phyloP scores from a whole-genome alignment of 2,888 invertebrate genomes.

The Platycheirus rosarum region DNA sequence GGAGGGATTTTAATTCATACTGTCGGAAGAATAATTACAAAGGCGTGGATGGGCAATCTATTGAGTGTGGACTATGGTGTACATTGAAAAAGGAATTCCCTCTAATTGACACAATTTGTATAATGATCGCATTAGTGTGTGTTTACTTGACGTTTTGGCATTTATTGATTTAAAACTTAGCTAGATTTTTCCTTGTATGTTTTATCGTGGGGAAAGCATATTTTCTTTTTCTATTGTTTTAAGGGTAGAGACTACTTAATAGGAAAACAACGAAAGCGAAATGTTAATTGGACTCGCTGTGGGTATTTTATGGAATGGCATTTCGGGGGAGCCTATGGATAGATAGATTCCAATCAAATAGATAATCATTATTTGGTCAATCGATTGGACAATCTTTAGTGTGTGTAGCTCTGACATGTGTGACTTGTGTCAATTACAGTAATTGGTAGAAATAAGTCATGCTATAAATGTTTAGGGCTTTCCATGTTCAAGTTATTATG shows the following conservation, averaged over 20 bases:
- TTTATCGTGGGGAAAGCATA: background rate
- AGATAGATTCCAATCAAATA: slow-evolving; percentile 43
- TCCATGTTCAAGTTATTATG: slow-evolving; percentile 14
- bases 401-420: slow-evolving; percentile 5
- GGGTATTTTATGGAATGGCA: slow-evolving; percentile 35
- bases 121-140: slow-evolving; percentile 47
- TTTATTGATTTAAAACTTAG: slow-evolving; percentile 44
- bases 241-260: slow-evolving; percentile 30
- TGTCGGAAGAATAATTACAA: slow-evolving; percentile 41
- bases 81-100: slow-evolving; percentile 43
- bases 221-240: background rate
- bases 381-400: slow-evolving; percentile 31
- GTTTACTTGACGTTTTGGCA: slow-evolving; percentile 48
- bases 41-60: slow-evolving; percentile 30
- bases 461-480: slow-evolving; percentile 26
- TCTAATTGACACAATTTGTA: slow-evolving; percentile 67
- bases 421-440: slow-evolving; percentile 57
- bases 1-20: slow-evolving; percentile 36
- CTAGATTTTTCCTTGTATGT: background rate
- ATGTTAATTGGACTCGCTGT: slow-evolving; percentile 44
- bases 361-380: slow-evolving; percentile 48
- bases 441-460: slow-evolving; percentile 36
- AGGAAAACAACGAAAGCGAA: slow-evolving; percentile 46
- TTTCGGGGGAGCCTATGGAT: background rate
- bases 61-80: background rate